Conservation (phyloP, 2,888 invertebrate species). For the Celastrina argiolus region DNA sequence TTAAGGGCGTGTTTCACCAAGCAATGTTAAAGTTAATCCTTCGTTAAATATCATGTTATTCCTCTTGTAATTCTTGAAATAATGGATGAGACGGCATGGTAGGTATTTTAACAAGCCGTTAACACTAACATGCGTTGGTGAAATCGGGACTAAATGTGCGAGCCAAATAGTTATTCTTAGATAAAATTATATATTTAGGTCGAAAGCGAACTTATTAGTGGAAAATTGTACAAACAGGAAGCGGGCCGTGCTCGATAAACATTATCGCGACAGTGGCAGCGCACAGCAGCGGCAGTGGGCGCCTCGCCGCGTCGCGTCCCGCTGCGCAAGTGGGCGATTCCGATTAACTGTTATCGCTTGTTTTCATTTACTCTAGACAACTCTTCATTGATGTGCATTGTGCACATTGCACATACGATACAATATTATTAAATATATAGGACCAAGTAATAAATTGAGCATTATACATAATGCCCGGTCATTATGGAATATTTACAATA, state of each 20-base stretch:
- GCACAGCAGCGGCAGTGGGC: not conserved
- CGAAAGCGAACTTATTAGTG: not conserved
- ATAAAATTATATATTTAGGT: not conserved
- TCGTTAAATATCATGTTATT: too few species aligned
- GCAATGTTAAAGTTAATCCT: too few species aligned
- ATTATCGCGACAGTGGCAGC: slow-evolving; percentile 8
- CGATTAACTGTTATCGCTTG: not conserved
- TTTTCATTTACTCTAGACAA: slow-evolving; percentile 3
- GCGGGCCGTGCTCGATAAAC: not conserved
- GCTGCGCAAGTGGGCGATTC: slow-evolving; percentile 1
- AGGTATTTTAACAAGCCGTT: too few species aligned
- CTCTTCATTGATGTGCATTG: not conserved
- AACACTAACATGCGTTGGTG: too few species aligned
- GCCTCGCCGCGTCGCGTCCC: too few species aligned
- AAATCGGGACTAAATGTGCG: not conserved
- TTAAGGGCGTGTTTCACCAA: too few species aligned
- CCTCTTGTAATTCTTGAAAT: too few species aligned
- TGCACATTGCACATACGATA: not conserved
- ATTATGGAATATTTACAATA: too few species aligned
- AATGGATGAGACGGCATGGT: too few species aligned
- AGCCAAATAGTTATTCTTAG: not conserved
- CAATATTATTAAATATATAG: too few species aligned
- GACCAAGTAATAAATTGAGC: too few species aligned
- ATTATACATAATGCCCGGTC: too few species aligned
- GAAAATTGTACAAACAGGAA: not conserved